These are phyloP conservation scores for Drosophila hydei DNA, from an alignment of 1,140 invertebrate genomes.

Conservation along the genomic window DNA sequence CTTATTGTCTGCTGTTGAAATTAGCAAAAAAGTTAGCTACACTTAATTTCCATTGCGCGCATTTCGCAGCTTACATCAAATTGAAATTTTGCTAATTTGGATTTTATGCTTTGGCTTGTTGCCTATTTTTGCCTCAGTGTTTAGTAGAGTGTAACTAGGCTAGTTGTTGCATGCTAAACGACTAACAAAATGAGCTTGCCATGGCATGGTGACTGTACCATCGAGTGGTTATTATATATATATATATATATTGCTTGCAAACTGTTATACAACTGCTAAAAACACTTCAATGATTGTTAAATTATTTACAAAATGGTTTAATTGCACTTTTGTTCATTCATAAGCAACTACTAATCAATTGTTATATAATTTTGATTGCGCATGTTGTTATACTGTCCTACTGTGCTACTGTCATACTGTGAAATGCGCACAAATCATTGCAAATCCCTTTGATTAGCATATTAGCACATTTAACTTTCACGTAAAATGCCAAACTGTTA, in stretches of 20 bases:
- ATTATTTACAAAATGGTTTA: background rate
- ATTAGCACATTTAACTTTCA: too few species aligned
- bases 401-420: background rate
- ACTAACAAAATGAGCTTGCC: constrained; percentile 13
- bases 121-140: constrained; percentile 8
- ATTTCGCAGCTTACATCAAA: constrained; percentile 17
- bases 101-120: constrained; percentile 22
- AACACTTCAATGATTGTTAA: constrained; percentile 2
- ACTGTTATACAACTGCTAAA: constrained; percentile 34
- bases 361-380: constrained; percentile 1
- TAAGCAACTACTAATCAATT: constrained; percentile 3
- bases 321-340: background rate
- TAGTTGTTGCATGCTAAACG: constrained; percentile 35
- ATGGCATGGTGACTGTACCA: constrained; percentile 7
- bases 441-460: too few species aligned
- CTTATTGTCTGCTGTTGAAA: constrained; percentile 1
- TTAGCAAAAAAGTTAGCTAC: constrained; percentile 15
- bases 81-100: constrained; percentile 44
- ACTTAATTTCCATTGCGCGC: constrained; percentile 24
- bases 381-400: background rate
- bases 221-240: background rate
- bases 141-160: constrained; percentile 47
- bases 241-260: background rate
- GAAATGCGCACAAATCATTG: too few species aligned
- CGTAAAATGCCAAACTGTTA: too few species aligned